Conservation (phyloP, 2,888 invertebrate species). For the Globia sparganii region DNA sequence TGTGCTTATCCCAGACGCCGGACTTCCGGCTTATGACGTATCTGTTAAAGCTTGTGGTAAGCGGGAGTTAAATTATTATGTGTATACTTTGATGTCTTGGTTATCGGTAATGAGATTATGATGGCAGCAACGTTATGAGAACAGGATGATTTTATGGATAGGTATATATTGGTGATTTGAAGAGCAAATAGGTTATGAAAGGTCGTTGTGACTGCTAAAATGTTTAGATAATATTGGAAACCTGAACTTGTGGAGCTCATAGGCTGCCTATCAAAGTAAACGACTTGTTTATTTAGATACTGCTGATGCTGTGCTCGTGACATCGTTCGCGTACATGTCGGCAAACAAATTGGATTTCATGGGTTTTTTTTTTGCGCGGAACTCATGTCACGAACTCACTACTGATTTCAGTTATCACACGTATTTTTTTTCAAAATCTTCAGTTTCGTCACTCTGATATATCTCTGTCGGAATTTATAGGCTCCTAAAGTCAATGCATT, state of each 20-base stretch:
- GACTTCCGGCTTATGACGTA: constrained; percentile 59
- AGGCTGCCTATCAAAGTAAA: background rate
- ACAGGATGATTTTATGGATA: constrained; percentile 2
- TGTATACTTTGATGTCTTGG: constrained; percentile 35
- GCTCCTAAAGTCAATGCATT: no score
- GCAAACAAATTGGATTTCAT: background rate
- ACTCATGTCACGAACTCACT: background rate
- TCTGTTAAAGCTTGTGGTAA: constrained; percentile 48
- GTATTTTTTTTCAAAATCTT: background rate
- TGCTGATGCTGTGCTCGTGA: background rate
- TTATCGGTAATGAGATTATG: constrained; percentile 58
- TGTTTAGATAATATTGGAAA: constrained; percentile 1
- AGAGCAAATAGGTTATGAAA: constrained; percentile 7
- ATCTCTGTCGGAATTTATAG: constrained; percentile 10
- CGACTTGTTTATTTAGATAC: background rate
- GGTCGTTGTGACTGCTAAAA: background rate
- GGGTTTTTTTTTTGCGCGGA: no score
- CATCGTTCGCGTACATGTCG: background rate
- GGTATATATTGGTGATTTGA: constrained; percentile 4
- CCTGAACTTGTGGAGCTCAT: background rate
- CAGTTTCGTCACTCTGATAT: background rate
- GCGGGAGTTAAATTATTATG: constrained; percentile 57
- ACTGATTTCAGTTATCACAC: background rate
- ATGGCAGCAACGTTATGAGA: constrained; percentile 41
- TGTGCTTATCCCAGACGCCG: constrained; percentile 58